Evolutionary conservation across 35 echinoderm and acorn worm species (phyloP), one percentile per base, ranked within the genome.

Genomic region (Ptychodera flava): DNA sequence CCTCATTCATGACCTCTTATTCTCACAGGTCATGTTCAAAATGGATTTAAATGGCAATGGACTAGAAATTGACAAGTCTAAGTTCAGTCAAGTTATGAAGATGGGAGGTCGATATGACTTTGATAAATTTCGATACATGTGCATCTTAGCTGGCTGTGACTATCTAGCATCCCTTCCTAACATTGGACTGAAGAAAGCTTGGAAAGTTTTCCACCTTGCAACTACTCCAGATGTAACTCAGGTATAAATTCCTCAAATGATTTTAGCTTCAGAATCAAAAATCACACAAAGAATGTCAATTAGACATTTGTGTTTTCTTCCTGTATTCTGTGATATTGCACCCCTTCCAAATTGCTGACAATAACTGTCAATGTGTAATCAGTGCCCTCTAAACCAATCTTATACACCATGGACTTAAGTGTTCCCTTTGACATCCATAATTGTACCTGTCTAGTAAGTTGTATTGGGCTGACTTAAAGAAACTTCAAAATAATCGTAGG

Each of bases 101-200:
- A 90, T 94, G 64, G 95, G 95, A 15, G 81, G 35, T 29, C 85
- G 83, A 28, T 97, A 89, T 79, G 89, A 90, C 12, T 28, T 85
- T 0, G 95, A 97, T n/a, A 97, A 97, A 87, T 97, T 97, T 34
- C 95, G 95, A 38, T 93, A 97, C 77, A 97, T 97, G 95, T 97
- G 95, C 76, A 97, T 97, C 33, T 34, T 91, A 16, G 86, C 95
- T 0, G 95, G 95, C 0, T 97, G 95, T 79, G 95, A 97, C 78
- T 97, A 97, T 82, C 89, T 97, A 15, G 38, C 89, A 0, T 97
- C 95, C 0, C 81, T 97, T 32, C 95, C 92, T 30, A 92, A 92
- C 6, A 94, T 97, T 35, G 95, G 95, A 53, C 84, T 97, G 15
- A 92, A 92, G 16, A 97, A 94, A 79, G 95, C 95, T 27, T 79